Evolutionary conservation across 2,113 vertebrate species (phyloP).

Genomic region (Drymodes brunneopygia): DNA sequence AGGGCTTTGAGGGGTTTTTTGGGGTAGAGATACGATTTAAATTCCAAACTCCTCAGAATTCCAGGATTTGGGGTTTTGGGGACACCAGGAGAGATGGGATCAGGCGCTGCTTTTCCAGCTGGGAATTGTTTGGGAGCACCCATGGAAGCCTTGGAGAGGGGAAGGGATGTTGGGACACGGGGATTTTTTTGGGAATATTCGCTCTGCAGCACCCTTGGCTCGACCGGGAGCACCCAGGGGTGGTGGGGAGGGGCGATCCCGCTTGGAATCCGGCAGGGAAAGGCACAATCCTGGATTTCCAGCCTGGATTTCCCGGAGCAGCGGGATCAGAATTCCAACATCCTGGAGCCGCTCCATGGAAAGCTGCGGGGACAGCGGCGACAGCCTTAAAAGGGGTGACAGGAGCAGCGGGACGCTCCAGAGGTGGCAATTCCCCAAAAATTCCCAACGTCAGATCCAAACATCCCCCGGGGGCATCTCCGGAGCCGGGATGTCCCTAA

Average conservation of each 20-base stretch:
- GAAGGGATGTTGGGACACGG: fast-evolving
- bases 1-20: not conserved
- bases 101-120: not conserved
- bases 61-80: not conserved
- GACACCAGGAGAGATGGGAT: not conserved
- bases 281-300: not conserved
- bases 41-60: not conserved
- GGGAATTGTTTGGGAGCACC: not conserved
- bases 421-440: not conserved
- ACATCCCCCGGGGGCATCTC: not conserved
- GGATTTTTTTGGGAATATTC: not conserved
- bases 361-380: not conserved
- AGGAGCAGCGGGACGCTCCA: not conserved
- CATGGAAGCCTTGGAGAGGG: not conserved
- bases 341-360: not conserved
- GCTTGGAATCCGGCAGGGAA: fast-evolving
- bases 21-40: not conserved
- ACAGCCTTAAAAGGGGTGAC: constrained; percentile 44
- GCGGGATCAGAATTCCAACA: not conserved
- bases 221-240: fast-evolving
- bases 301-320: not conserved
- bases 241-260: not conserved
- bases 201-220: not conserved
- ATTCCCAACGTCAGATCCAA: not conserved
- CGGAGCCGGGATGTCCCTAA: fast-evolving